Base-by-base conservation (phyloP, 2,797 vertebrate species). In the Hozukius guyotensis region DNA sequence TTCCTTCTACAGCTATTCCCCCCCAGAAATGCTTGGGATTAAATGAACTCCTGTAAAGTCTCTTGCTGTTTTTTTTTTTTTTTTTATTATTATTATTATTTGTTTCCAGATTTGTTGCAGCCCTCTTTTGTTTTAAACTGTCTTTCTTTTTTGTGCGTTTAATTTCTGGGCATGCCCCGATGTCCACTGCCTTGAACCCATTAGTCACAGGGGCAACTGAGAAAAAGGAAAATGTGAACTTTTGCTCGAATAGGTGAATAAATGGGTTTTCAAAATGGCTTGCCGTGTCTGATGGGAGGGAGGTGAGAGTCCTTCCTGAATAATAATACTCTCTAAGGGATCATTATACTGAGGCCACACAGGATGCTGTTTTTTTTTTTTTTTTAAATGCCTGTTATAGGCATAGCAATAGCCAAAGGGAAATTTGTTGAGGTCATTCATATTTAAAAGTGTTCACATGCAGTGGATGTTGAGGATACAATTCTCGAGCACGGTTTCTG, bases 1-100 rank as follows among this genome's bases (percentile, higher is more conserved):
- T 83, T 89, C 87, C 86, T 85, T 89, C 88, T 83, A 84, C 89
- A 86, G 75, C 66, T 75, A 2, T 10, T 56, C 66, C 71, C 10
- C 18, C 27, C 34, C 84, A 81, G 46, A 83, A 73, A 86, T 72
- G 72, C 70, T 85, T 90, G 76, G 88, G 87, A 95, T 94, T 94
- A 95, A 95, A 95, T 55, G 53, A 89, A 89, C 81, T 88, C 81
- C 81, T 89, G 84, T 93, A 84, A 94, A 88, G 73, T 91, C 84
- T 87, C 72, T 66, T 83, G 65, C 16, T 59, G 22, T 38, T 38
- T 38, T 49, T 27, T 24, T 68, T 65, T 5, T 68, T 63, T 59
- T 72, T 55, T n/a, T 56, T 53, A 12, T 14, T 56, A 66, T 74
- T 20, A 65, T 32, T 52, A 4, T 3, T 8, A 32, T 65, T 64